Evolutionary conservation across 2,797 vertebrate species (phyloP).

Genomic region (Mus spretus): DNA sequence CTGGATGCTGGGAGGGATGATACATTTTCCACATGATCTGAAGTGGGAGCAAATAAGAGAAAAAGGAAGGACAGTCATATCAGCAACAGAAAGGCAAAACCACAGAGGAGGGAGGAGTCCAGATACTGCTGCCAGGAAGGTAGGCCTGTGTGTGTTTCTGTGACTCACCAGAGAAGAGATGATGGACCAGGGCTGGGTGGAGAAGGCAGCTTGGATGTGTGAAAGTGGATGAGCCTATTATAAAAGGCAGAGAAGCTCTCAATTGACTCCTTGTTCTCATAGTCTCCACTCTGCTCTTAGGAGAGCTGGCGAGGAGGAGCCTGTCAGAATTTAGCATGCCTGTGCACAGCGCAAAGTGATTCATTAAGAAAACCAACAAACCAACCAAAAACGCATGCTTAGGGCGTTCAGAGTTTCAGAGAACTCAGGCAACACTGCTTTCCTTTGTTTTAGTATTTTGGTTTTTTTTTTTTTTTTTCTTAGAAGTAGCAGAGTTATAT

Average conservation of each 20-base stretch:
- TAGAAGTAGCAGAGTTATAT: background rate
- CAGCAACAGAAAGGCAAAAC: background rate
- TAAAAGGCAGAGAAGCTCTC: background rate
- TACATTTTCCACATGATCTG: background rate
- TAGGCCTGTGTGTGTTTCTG: background rate
- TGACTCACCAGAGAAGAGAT: conserved; percentile 65
- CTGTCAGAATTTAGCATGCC: background rate
- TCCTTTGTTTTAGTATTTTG: background rate
- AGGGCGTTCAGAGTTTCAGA: conserved; percentile 14
- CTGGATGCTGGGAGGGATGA: background rate
- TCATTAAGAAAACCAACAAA: background rate
- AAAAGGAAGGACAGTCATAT: background rate
- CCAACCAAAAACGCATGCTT: background rate
- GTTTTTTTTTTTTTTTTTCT: background rate
- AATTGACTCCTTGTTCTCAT: background rate
- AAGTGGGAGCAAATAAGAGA: background rate
- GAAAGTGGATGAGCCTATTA: background rate
- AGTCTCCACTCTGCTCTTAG: background rate
- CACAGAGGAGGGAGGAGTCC: background rate
- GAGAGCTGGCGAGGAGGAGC: background rate
- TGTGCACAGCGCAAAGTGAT: background rate
- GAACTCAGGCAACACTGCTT: background rate
- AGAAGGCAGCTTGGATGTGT: background rate
- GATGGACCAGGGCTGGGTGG: conserved; percentile 39
- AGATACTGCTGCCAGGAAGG: background rate